A percentile compares a stretch with the other conserved stretches of the same genome.
Evolutionary conservation across 2,113 vertebrate genomes (phyloP).

Genomic region (Tyto alba): DNA sequence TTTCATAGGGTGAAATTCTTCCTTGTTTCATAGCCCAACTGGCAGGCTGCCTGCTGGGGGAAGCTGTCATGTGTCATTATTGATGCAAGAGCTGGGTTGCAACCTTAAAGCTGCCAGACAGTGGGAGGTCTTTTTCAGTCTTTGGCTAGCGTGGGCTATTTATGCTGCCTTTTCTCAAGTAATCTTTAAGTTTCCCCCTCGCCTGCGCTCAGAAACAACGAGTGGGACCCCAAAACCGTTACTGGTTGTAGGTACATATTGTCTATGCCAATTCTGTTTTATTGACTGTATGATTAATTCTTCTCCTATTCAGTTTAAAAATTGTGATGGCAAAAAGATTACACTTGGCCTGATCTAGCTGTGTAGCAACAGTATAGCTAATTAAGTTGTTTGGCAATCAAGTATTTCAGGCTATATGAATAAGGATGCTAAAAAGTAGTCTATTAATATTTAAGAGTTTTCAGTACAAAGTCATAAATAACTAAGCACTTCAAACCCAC

Average conservation of each 20-base stretch:
- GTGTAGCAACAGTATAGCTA: not conserved
- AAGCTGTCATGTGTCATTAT: accelerated
- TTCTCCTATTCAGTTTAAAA: not conserved
- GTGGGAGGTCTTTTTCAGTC: not conserved
- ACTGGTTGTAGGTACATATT: accelerated
- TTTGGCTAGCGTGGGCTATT: not conserved
- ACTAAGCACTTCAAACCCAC: not conserved
- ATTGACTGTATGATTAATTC: not conserved
- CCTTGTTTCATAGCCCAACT: not conserved
- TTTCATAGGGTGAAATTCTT: accelerated
- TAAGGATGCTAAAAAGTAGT: not conserved
- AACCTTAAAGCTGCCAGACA: not conserved
- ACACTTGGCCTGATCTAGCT: not conserved
- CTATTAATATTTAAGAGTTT: not conserved
- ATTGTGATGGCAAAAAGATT: not conserved
- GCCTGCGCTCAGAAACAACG: not conserved
- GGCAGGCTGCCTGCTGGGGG: not conserved
- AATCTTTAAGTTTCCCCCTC: not conserved
- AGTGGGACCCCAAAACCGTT: not conserved
- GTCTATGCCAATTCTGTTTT: not conserved
- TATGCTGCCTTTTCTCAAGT: not conserved
- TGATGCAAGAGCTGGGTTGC: not conserved
- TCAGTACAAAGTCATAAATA: not conserved
- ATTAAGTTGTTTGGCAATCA: not conserved
- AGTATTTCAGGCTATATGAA: not conserved